Evolutionary conservation across 35 echinoderm and acorn worm genomes (phyloP), one percentile per base, ranked within the genome.

Genomic region (Acanthaster planci): DNA sequence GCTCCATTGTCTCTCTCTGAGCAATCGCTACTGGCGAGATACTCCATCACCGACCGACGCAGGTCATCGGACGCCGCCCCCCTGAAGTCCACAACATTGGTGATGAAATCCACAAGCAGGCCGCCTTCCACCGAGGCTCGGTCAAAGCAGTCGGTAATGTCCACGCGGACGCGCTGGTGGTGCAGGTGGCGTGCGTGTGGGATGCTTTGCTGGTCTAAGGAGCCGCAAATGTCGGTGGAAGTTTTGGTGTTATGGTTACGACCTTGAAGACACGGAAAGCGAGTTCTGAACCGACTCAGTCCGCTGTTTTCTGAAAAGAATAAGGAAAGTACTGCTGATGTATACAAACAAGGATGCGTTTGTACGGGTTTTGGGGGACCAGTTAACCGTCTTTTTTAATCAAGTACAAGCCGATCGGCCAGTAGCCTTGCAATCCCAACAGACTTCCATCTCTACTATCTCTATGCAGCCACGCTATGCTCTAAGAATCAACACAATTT

Each of bases 71-170:
- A 3, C 15, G 82, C 89, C 1, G 82, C 55, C 26, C 51, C 56
- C 6, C 54, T 82, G 52, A 85, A 77, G 34, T 90, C 38, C 75
- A 84, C 21, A 0, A 67, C 37, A 60, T 90, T 81, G 8, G 51
- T 67, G 16, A 90, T 47, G 52, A 90, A 90, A 51, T 90, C 89
- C 21, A 90, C 54, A 30, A 86, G 59, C 44, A 85, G 39, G 22
- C 79, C 18, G 7, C 89, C 89, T 7, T 90, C 88, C 42, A 55
- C 82, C 7, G 82, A 85, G 4, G 44, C 53, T 26, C 56, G 42
- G 32, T 90, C 82, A 44, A 90, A 85, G 47, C 67, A 90, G 44
- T 53, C 27, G 16, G 88, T 84, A 67, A 90, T 85, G 17, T 85
- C 88, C 2, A 90, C 78, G 8, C 86, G 78, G 5, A 60, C 81